Conservation (phyloP, 2,113 vertebrate species). For the Agapornis roseicollis region DNA sequence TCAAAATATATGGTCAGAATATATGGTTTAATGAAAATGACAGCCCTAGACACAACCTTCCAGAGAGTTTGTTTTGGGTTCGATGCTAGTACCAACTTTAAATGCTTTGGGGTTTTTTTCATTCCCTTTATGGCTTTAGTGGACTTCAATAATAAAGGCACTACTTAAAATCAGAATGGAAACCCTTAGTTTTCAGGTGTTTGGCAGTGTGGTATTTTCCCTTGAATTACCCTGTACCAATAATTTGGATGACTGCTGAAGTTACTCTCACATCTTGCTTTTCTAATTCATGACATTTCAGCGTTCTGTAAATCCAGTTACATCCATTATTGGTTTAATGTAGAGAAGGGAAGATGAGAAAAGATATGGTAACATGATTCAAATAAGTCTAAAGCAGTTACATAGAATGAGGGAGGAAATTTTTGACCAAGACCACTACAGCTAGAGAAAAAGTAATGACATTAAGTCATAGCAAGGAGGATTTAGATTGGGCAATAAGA, state of each 20-base stretch:
- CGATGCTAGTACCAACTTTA: neutral
- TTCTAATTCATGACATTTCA: neutral
- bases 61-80: neutral
- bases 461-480: neutral
- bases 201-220: neutral
- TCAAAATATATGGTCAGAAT: neutral
- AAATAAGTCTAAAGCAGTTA: neutral
- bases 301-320: neutral
- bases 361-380: neutral
- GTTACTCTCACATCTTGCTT: neutral
- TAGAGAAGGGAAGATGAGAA: neutral
- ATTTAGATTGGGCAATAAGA: neutral
- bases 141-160: neutral
- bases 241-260: neutral
- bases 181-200: neutral
- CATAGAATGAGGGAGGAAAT: neutral
- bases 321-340: neutral
- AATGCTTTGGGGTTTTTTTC: neutral
- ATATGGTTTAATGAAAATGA: neutral
- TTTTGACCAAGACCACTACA: neutral
- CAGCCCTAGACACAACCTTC: neutral
- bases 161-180: neutral
- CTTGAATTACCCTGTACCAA: neutral
- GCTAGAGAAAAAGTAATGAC: neutral
- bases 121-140: neutral